Evolutionary conservation across 2,888 invertebrate species (phyloP).

Genomic region (Proisotoma minuta): DNA sequence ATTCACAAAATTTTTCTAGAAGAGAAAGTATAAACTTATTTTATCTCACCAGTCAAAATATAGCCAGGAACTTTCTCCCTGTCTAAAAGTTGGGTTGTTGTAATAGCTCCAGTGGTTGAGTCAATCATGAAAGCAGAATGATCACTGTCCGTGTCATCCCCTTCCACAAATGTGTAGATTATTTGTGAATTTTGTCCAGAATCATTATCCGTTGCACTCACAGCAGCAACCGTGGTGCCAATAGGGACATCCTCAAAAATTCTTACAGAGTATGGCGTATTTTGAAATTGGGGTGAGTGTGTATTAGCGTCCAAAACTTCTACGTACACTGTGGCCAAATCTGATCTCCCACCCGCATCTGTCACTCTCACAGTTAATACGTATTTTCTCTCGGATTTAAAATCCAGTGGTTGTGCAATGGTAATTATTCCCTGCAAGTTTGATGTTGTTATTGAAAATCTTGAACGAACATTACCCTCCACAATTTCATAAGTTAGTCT

Average conservation of each 20-base stretch:
- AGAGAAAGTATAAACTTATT: no score
- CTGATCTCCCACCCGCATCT: conserved; percentile 81
- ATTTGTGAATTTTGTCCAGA: conserved; percentile 83
- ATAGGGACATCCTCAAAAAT: conserved; percentile 87
- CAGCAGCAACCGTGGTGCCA: conserved; percentile 85
- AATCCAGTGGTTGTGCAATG: conserved; percentile 84
- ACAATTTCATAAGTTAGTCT: conserved; percentile 76
- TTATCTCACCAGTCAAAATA: conserved; percentile 83
- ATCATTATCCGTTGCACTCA: conserved; percentile 89
- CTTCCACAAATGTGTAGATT: conserved; percentile 55
- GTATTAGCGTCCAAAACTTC: conserved; percentile 82
- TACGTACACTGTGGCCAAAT: conserved; percentile 83
- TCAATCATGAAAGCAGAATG: conserved; percentile 75
- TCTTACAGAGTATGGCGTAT: conserved; percentile 82
- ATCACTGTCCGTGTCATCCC: conserved; percentile 34
- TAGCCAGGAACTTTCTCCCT: conserved; percentile 75
- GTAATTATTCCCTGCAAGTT: conserved; percentile 66
- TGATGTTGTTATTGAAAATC: conserved; percentile 85
- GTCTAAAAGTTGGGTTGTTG: conserved; percentile 60
- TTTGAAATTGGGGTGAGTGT: conserved; percentile 86
- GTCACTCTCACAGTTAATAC: conserved; percentile 78
- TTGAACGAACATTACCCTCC: conserved; percentile 74
- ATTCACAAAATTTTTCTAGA: no score
- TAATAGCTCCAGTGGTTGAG: conserved; percentile 85
- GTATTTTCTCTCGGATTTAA: conserved; percentile 83